phyloP scores from a whole-genome alignment of 2,113 vertebrate species.

The Crotalus helleri region DNA sequence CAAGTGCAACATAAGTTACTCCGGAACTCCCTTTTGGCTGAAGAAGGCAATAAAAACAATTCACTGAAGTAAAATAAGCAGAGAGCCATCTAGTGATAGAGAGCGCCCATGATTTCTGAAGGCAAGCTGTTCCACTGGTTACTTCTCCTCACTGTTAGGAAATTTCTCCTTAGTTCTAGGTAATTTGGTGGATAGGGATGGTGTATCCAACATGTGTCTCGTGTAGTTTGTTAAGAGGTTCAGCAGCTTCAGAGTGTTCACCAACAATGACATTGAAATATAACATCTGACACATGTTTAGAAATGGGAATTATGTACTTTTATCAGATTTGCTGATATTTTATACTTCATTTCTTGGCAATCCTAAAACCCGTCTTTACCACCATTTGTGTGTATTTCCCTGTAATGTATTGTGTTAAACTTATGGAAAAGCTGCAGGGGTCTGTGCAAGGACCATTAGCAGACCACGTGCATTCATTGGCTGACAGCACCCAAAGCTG shows the following conservation, averaged over 20 bases:
- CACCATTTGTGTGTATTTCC: no score
- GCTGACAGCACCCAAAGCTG: no score
- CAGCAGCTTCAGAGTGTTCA: neutral
- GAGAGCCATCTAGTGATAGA: conserved; percentile 22
- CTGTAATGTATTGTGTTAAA: no score
- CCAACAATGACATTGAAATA: neutral
- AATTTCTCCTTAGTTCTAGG: no score
- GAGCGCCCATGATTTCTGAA: no score
- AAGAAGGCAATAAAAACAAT: neutral
- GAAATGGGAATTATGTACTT: neutral
- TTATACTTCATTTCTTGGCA: neutral
- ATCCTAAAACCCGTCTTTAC: neutral
- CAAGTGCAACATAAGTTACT: neutral
- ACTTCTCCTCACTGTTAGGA: no score
- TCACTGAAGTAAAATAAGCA: neutral
- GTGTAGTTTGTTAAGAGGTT: neutral
- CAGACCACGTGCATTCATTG: no score
- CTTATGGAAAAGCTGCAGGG: no score
- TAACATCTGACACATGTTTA: neutral
- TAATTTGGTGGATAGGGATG: neutral
- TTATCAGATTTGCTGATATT: neutral
- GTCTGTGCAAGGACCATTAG: no score
- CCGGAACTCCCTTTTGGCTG: neutral
- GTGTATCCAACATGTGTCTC: neutral
- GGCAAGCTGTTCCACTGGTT: no score